Evolutionary conservation across 1,140 invertebrate genomes (phyloP), one percentile per base, ranked within the genome.

Genomic region (Oryctes rhinoceros): DNA sequence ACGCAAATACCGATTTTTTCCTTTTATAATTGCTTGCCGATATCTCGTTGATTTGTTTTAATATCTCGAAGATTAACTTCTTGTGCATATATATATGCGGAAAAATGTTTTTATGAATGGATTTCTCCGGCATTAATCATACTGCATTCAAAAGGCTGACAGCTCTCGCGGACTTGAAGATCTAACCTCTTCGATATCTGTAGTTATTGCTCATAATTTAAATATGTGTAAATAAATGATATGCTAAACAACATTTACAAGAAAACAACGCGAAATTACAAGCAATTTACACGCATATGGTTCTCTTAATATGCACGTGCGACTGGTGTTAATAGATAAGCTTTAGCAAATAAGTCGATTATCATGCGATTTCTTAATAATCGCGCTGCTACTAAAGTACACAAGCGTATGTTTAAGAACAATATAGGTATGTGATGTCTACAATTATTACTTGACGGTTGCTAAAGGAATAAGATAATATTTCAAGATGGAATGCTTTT

Each of bases 311-410:
- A 35, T 20, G 35, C 65, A 71, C 65, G 65, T 71, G 65, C 2
- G 20, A 24, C 11, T 71, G 13, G 65, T 24, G 65, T 37, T 71
- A 71, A 71, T 71, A 71, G 65, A 71, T 71, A 71, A 71, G 65
- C 3, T 71, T 35, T 9, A 10, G 35, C 24, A 71, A 71, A 71
- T 37, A 71, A 71, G 18, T 71, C 65, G 18, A 71, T 71, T 71
- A 71, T 71, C 35, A 24, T 9, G 18, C 35, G 35, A 30, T 20
- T 71, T 71, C 18, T 24, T 71, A 24, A 71, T 71, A 24, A 9
- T 15, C 3, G 6, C 2, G 53, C 53, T 59, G n/a, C 24, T 59
- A 18, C 18, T 59, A 59, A 59, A 71, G 20, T 71, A 24, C 65
- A 10, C 3, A 67, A 24, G 5, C 18, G 20, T 35, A 71, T 15